phyloP scores from a whole-genome alignment of 2,113 vertebrate genomes.

The Falcunculus frontatus region DNA sequence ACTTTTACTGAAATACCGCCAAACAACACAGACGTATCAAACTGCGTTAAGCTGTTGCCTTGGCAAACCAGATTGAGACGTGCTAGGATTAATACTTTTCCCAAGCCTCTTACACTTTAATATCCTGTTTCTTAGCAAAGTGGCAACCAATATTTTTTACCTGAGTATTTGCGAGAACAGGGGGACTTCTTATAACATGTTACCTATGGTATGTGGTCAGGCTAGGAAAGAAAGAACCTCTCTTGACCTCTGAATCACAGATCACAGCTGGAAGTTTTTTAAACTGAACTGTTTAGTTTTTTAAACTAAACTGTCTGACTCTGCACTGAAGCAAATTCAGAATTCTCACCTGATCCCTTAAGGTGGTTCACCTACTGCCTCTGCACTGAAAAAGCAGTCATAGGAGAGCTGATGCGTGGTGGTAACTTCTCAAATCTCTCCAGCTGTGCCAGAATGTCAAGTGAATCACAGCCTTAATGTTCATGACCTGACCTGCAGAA shows the following conservation, averaged over 20 bases:
- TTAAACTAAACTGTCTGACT: background rate
- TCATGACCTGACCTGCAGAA: background rate
- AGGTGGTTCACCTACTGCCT: background rate
- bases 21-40: background rate
- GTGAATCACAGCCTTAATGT: background rate
- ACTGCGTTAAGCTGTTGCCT: conserved; percentile 40
- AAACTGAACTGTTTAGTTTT: background rate
- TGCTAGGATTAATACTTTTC: conserved; percentile 13
- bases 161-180: background rate
- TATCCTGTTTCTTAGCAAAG: background rate
- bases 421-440: background rate
- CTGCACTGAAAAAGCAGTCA: background rate
- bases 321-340: background rate
- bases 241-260: background rate
- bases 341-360: background rate
- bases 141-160: background rate
- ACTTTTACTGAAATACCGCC: background rate
- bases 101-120: background rate
- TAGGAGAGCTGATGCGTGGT: background rate
- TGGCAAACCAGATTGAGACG: conserved; percentile 17
- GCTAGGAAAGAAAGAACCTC: background rate
- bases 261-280: background rate
- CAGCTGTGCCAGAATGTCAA: background rate
- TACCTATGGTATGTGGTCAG: background rate
- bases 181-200: background rate